phyloP scores from a whole-genome alignment of 2,113 vertebrate species.

The Myrmecobius fasciatus region DNA sequence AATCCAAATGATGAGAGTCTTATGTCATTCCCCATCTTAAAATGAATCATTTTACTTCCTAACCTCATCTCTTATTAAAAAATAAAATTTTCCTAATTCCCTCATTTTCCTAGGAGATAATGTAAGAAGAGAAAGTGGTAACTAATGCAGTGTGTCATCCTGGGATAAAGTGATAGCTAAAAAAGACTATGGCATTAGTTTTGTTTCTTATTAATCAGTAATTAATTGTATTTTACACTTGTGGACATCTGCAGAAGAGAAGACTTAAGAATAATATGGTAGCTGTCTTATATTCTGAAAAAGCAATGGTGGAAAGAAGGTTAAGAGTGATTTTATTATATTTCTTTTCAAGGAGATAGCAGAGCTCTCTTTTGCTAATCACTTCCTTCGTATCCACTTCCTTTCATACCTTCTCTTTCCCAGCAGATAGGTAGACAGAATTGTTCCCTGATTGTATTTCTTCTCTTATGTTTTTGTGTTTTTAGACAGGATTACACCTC shows the following conservation, averaged over 20 bases:
- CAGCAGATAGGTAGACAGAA: no score
- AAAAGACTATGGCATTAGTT: no score
- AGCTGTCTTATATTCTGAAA: neutral
- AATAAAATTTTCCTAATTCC: neutral
- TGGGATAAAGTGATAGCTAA: neutral
- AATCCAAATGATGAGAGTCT: neutral
- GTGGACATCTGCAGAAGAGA: neutral
- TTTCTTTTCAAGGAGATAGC: neutral
- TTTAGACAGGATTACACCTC: neutral
- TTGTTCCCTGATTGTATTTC: neutral
- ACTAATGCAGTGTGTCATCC: neutral
- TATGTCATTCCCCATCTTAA: neutral
- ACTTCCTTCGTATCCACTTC: neutral
- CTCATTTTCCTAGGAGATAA: no score
- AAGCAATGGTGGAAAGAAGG: neutral
- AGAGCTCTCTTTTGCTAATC: neutral
- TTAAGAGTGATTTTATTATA: neutral
- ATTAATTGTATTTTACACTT: neutral
- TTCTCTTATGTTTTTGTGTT: neutral
- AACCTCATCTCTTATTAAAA: neutral
- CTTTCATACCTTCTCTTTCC: neutral
- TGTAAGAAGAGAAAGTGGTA: neutral
- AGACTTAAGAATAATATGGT: neutral
- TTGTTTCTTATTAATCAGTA: no score
- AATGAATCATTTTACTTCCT: neutral